Evolutionary conservation across 2,888 invertebrate species (phyloP).

Genomic region (Tinea pellionella): DNA sequence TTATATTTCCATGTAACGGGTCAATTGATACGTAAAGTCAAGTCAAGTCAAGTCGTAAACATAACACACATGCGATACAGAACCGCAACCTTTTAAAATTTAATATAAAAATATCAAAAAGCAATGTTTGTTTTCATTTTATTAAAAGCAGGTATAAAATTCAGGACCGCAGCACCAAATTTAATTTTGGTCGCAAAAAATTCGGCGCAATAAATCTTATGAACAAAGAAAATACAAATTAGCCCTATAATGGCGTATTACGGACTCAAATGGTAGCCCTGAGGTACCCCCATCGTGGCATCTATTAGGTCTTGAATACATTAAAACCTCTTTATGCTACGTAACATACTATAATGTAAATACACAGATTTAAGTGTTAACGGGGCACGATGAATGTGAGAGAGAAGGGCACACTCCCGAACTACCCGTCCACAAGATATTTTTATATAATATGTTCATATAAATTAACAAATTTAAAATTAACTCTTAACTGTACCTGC

Average conservation of each 20-base stretch:
- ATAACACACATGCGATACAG: too few species aligned
- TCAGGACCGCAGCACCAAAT: background rate
- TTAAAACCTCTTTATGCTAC: background rate
- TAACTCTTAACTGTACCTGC: too few species aligned
- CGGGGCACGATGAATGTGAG: too few species aligned
- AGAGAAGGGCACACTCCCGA: too few species aligned
- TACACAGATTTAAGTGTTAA: too few species aligned
- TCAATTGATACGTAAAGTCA: too few species aligned
- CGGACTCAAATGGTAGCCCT: constrained; percentile 18
- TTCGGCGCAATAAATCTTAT: constrained; percentile 55
- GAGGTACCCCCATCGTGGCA: constrained; percentile 1
- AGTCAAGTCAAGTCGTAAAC: too few species aligned
- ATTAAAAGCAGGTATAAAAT: background rate
- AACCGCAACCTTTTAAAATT: too few species aligned
- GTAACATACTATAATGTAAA: background rate
- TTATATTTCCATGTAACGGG: too few species aligned
- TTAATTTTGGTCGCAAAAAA: constrained; percentile 15
- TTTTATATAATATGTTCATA: too few species aligned
- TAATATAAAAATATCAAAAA: background rate
- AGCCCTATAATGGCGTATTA: constrained; percentile 56
- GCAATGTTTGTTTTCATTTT: background rate
- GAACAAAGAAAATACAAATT: constrained; percentile 66
- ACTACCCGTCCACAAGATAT: too few species aligned
- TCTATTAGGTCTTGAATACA: background rate
- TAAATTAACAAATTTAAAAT: too few species aligned